These are phyloP conservation scores for Dinomys branickii DNA, from an alignment of 2,113 vertebrate species.

Conservation along the genomic window DNA sequence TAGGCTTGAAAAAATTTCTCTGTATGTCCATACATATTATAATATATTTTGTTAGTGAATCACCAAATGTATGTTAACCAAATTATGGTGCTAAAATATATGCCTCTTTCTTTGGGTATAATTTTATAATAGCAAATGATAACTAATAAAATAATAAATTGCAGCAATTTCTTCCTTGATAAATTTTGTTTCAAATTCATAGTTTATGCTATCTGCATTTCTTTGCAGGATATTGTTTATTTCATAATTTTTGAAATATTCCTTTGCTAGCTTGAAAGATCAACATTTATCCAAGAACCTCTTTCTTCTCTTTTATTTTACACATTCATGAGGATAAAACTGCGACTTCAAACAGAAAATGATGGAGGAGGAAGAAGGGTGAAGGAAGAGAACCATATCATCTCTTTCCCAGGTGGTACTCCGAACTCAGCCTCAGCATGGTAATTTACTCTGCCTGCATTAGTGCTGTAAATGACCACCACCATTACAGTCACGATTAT, in stretches of 20 bases:
- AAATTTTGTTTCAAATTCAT: background rate
- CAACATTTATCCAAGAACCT: background rate
- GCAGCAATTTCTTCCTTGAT: background rate
- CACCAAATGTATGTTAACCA: background rate
- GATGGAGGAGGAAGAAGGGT: background rate
- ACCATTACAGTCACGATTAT: too few species aligned
- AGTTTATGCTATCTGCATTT: background rate
- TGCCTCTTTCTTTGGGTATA: background rate
- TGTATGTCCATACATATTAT: background rate
- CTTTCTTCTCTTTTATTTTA: background rate
- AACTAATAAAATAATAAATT: background rate
- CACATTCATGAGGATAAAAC: too few species aligned
- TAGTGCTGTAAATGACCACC: background rate
- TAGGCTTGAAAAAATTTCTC: background rate
- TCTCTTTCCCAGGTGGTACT: too few species aligned
- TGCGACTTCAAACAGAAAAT: background rate
- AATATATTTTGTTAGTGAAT: background rate
- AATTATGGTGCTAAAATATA: background rate
- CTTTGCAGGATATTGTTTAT: background rate
- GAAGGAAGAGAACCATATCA: background rate
- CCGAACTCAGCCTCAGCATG: too few species aligned
- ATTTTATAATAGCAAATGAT: background rate
- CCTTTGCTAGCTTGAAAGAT: background rate
- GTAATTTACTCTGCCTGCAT: background rate
- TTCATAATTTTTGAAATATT: background rate